A percentile compares a stretch with the other conserved stretches of the same genome.
phyloP scores from a whole-genome alignment of 2,888 invertebrate genomes.

The Pseudococcus viburni region DNA sequence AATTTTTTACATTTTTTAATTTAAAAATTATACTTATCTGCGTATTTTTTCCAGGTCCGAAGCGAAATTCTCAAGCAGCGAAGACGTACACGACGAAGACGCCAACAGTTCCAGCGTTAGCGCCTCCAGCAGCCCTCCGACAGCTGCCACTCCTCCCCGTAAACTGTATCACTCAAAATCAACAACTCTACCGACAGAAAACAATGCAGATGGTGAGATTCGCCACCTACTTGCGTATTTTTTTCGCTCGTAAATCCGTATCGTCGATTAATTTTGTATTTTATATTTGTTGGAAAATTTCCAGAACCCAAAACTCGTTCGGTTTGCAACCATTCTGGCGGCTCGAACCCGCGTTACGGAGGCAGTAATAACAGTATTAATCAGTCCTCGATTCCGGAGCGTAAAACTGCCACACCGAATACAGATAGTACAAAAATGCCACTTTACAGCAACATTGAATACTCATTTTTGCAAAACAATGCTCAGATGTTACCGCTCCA shows the following conservation, averaged over 20 bases:
- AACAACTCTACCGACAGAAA: slow-evolving; percentile 55
- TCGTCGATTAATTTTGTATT: not conserved
- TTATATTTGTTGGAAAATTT: not conserved
- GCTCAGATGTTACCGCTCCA: slow-evolving; percentile 84
- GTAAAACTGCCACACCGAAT: slow-evolving; percentile 66
- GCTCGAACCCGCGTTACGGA: slow-evolving; percentile 63
- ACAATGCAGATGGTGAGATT: slow-evolving; percentile 26
- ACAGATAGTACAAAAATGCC: slow-evolving; percentile 66
- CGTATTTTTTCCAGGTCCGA: slow-evolving; percentile 63
- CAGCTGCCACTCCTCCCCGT: slow-evolving; percentile 67
- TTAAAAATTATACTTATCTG: not conserved
- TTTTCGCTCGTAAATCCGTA: not conserved
- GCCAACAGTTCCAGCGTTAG: slow-evolving; percentile 68
- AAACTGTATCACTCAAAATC: slow-evolving; percentile 65
- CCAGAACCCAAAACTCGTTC: slow-evolving; percentile 34
- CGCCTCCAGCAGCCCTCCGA: slow-evolving; percentile 69
- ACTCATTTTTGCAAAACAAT: slow-evolving; percentile 71
- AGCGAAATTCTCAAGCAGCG: slow-evolving; percentile 68
- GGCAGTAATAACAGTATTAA: slow-evolving; percentile 61
- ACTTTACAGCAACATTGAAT: slow-evolving; percentile 71
- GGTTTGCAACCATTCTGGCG: slow-evolving; percentile 67
- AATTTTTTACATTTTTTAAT: too few species aligned
- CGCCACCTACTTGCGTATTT: not conserved
- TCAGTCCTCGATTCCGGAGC: slow-evolving; percentile 27
- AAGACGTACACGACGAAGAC: slow-evolving; percentile 69